phyloP scores from a whole-genome alignment of 2,797 vertebrate genomes.

The Spea hammondii region DNA sequence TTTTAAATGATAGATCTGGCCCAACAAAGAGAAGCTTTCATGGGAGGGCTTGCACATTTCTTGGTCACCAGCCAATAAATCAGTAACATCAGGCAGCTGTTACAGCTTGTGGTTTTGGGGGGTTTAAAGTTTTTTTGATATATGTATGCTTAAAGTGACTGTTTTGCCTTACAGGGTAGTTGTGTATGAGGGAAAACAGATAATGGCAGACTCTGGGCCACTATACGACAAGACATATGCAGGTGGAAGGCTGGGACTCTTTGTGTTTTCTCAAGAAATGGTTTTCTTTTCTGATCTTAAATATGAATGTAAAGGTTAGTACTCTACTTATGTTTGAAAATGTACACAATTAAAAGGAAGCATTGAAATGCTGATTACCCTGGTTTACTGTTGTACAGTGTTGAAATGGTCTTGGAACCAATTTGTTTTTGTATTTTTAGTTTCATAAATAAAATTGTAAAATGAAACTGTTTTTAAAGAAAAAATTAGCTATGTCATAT shows the following conservation, averaged over 20 bases:
- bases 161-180: constrained; percentile 75
- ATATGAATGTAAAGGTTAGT: constrained; percentile 97
- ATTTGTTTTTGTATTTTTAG: too few species aligned
- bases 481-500: too few species aligned
- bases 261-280: constrained; percentile 99
- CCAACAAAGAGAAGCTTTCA: too few species aligned
- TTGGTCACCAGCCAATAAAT: constrained; percentile 13
- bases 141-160: neutral
- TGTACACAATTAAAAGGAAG: too few species aligned
- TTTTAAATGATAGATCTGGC: too few species aligned
- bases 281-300: constrained; percentile 99
- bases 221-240: constrained; percentile 92
- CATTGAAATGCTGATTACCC: too few species aligned
- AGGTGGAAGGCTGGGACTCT: constrained; percentile 91
- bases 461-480: too few species aligned
- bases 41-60: neutral
- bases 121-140: neutral
- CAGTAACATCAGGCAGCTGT: constrained; percentile 12
- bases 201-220: constrained; percentile 96
- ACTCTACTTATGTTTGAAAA: neutral
- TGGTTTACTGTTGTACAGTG: too few species aligned
- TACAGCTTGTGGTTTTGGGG: constrained; percentile 8
- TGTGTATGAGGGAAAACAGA: constrained; percentile 96
- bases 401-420: too few species aligned
- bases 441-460: too few species aligned